Conservation (phyloP, 2,113 vertebrate species). For the Saimiri boliviensis region DNA sequence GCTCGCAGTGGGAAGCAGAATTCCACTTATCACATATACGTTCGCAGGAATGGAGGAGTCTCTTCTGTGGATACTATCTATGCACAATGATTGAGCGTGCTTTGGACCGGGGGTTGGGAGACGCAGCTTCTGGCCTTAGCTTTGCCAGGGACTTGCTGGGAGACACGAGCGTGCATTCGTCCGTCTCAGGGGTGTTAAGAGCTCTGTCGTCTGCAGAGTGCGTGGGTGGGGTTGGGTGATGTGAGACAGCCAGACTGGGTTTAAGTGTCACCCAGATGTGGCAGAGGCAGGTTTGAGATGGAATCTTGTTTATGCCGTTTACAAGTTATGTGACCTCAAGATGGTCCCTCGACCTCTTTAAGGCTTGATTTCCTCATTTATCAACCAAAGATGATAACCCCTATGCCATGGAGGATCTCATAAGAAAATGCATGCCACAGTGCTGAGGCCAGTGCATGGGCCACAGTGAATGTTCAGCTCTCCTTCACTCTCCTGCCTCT, state of each 20-base stretch:
- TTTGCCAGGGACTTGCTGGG: neutral
- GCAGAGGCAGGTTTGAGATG: neutral
- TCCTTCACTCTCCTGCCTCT: neutral
- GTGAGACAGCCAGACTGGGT: neutral
- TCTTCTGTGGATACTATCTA: fast-evolving
- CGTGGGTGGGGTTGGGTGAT: too few species aligned
- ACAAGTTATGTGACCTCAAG: neutral
- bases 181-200: neutral
- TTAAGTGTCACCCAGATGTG: neutral
- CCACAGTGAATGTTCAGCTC: too few species aligned
- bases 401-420: neutral
- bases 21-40: neutral
- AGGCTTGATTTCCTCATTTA: neutral
- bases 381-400: neutral
- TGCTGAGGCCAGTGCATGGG: too few species aligned
- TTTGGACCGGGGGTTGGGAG: fast-evolving
- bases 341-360: neutral
- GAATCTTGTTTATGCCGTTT: neutral
- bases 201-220: neutral
- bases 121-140: neutral
- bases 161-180: neutral
- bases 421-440: neutral
- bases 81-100: fast-evolving
- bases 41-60: fast-evolving
- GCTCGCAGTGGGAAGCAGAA: neutral